A percentile compares a stretch with the other conserved stretches of the same genome.
Evolutionary conservation across 2,113 vertebrate genomes (phyloP).

Genomic region (Planiliza haematocheilus): DNA sequence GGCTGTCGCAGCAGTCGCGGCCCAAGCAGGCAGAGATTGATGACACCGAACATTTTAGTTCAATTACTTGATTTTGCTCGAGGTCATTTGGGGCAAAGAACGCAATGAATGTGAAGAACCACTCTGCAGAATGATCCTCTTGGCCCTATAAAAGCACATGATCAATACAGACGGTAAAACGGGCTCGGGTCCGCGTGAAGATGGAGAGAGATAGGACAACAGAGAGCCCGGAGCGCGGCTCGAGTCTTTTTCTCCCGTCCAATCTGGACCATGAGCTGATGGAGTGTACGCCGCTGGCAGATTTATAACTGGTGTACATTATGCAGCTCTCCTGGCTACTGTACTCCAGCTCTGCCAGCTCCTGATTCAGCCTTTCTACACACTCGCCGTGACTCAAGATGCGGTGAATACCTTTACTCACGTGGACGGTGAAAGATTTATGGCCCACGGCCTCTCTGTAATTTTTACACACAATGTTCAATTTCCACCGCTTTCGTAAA

Average conservation of each 20-base stretch:
- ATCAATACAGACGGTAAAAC: slow-evolving; percentile 62
- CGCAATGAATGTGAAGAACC: slow-evolving; percentile 58
- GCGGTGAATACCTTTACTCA: slow-evolving; percentile 43
- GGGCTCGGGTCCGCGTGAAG: slow-evolving; percentile 28
- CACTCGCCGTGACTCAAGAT: slow-evolving; percentile 45
- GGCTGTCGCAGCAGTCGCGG: slow-evolving; percentile 56
- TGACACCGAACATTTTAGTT: slow-evolving; percentile 66
- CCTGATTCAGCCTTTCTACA: slow-evolving; percentile 74
- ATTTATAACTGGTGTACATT: slow-evolving; percentile 66
- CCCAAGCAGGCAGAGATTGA: slow-evolving; percentile 58
- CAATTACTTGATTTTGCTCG: slow-evolving; percentile 68
- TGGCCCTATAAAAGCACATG: slow-evolving; percentile 57
- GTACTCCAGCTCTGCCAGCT: slow-evolving; percentile 60
- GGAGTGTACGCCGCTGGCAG: slow-evolving; percentile 51
- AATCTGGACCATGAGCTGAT: slow-evolving; percentile 43
- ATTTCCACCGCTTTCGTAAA: slow-evolving; percentile 21
- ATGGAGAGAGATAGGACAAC: slow-evolving; percentile 42
- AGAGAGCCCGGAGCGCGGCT: slow-evolving; percentile 50
- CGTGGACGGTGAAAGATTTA: slow-evolving; percentile 35
- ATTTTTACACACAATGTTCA: slow-evolving; percentile 40
- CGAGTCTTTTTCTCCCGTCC: slow-evolving; percentile 30
- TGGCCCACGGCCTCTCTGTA: slow-evolving; percentile 19
- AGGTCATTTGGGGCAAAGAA: slow-evolving; percentile 62
- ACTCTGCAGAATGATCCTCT: slow-evolving; percentile 58
- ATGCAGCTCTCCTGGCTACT: slow-evolving; percentile 51